Base-by-base conservation (phyloP, 2,888 invertebrate genomes). In the Dasysyrphus albostriatus region DNA sequence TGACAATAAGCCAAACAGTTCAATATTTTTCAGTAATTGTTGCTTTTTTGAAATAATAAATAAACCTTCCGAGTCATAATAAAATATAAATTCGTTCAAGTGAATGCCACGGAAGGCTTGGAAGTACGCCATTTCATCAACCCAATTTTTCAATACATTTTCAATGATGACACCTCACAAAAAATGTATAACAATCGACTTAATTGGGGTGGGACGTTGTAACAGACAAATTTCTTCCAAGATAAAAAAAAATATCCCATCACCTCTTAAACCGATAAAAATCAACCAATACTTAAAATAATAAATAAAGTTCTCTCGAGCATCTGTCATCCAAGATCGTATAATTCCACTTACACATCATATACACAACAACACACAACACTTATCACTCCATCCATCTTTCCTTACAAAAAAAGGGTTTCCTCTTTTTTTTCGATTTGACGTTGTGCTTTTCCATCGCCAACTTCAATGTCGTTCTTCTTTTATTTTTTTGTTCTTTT, bases 291-390 rank as follows among this genome's bases (percentile, higher is more conserved):
- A 29, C 54, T 44, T 69, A 63, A 56, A 69, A 54, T 72, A 42
- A 67, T 59, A n/a, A 58, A 44, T 37, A 61, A 70, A 83, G 65
- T 59, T 80, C 59, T 67, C 29, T 14, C 5, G 61, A 85, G 81
- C 85, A 85, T 78, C 85, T 85, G 82, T 82, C 82, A 61, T 24
- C 39, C 24, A 19, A 74, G 49, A 67, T 81, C 58, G 37, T 59
- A 81, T 67, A 54, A 84, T 70, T 58, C 65, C 39, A 56, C 54
- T 49, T 54, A 74, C 47, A 63, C 49, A 77, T 59, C 56, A 37
- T 58, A 63, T 56, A 65, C 76, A n/a, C 16, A 51, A 49, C 63
- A 69, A 54, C 37, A 65, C 44, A 44, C 51, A 51, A 49, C 63
- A 69, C 49, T 54, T 69, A 69, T 54, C 69, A 54, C 69, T 69